These are phyloP conservation scores for Drosophila formosana DNA, from an alignment of 2,888 invertebrate genomes.

Conservation along the genomic window DNA sequence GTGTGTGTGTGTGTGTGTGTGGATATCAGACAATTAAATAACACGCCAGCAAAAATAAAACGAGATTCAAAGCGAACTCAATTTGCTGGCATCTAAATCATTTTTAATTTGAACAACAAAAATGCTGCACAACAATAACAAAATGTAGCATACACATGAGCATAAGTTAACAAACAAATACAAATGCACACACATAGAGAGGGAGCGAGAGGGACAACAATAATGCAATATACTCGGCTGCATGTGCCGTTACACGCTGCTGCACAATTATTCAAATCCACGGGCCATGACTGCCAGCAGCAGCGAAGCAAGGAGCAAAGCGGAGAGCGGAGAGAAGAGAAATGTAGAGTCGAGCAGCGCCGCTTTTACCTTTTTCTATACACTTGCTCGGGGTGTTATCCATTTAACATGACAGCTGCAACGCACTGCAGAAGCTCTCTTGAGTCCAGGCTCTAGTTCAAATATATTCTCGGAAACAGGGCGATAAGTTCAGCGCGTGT, in stretches of 20 bases:
- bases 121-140: constrained; percentile 36
- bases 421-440: not conserved
- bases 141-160: constrained; percentile 58
- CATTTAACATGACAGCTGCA: not conserved
- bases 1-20: constrained; percentile 25
- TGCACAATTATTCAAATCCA: constrained; percentile 81
- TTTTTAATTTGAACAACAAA: constrained; percentile 78
- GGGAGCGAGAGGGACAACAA: constrained; percentile 13
- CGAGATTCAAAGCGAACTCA: constrained; percentile 70
- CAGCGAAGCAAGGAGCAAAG: constrained; percentile 1
- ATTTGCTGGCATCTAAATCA: constrained; percentile 79
- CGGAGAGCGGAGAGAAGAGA: not conserved
- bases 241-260: constrained; percentile 69
- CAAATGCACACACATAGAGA: constrained; percentile 9
- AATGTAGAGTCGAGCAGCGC: not conserved
- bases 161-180: constrained; percentile 57
- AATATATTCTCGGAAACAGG: not conserved
- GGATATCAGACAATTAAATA: constrained; percentile 77
- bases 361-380: not conserved
- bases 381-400: not conserved
- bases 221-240: constrained; percentile 63
- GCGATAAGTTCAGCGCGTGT: not conserved
- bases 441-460: not conserved
- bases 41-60: constrained; percentile 58
- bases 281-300: constrained; percentile 67